These are phyloP conservation scores for Pycnomerus fuliginosus DNA, from an alignment of 2,888 invertebrate genomes.

Conservation along the genomic window DNA sequence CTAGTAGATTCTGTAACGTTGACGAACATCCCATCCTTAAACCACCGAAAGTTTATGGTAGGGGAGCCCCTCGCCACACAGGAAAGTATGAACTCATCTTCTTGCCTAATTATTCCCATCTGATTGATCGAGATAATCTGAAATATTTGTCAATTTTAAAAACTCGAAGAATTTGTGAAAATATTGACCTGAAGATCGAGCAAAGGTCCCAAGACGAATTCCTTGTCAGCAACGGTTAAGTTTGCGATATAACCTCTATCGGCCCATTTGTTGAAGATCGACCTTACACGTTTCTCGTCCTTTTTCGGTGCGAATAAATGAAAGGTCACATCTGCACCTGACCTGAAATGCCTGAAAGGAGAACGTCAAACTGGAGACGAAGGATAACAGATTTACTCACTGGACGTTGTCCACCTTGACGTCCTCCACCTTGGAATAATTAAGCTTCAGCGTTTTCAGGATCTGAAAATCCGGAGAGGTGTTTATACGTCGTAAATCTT, in stretches of 20 bases:
- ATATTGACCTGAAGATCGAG: slow-evolving; percentile 65
- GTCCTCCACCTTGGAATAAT: slow-evolving; percentile 64
- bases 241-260: slow-evolving; percentile 62
- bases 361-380: neutral
- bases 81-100: slow-evolving; percentile 74
- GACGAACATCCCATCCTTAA: slow-evolving; percentile 74
- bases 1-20: slow-evolving; percentile 74
- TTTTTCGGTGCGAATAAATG: slow-evolving; percentile 57
- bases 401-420: slow-evolving; percentile 68
- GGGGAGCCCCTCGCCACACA: slow-evolving; percentile 78
- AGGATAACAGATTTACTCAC: slow-evolving; percentile 53
- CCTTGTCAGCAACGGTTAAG: slow-evolving; percentile 63
- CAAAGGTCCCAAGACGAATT: slow-evolving; percentile 70
- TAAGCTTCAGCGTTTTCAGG: slow-evolving; percentile 52
- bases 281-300: slow-evolving; percentile 57
- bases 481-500: slow-evolving; percentile 12
- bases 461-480: too few relatives aligned
- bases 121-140: slow-evolving; percentile 59
- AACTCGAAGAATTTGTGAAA: too few relatives aligned
- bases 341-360: slow-evolving; percentile 43
- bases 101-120: slow-evolving; percentile 60
- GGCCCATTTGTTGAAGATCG: slow-evolving; percentile 60
- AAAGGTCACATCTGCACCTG: slow-evolving; percentile 57
- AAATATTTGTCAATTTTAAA: too few relatives aligned
- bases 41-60: slow-evolving; percentile 75